Base-by-base conservation (phyloP, 1,140 invertebrate species). In the Melipona quadrifasciata region DNA sequence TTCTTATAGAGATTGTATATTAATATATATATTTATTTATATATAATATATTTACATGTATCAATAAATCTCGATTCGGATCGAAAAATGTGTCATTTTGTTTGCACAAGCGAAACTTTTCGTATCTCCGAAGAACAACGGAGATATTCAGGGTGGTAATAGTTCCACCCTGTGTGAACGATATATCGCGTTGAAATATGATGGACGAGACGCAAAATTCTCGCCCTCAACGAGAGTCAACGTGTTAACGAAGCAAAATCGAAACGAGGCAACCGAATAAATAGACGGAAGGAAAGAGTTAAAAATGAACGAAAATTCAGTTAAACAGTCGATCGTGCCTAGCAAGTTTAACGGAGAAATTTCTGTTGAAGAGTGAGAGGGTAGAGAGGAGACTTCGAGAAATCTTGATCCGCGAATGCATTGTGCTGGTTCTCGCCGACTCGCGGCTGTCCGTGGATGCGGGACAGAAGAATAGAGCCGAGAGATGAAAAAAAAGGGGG, bases 401-500 rank as follows among this genome's bases (percentile, higher is more conserved):
- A 58, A 80, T 58, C 67, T 71, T 34, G 78, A 80, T 39, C 21
- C 64, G 47, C n/a, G 51, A 12, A 24, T 2, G 64, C 21, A 79
- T 79, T 67, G 64, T 67, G 51, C 47, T 17, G 21, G 34, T 21
- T 53, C 16, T 47, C 39, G 72, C 19, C 19, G n/a, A 34, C 34
- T 64, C 27, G 24, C 10, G 14, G 16, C 68, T 39, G 61, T 67
- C n/a, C 19, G 64, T 61, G 31, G 61, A 58, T 78, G 73, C 31
- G 27, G n/a, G 39, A 47, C 55, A 24, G 80, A 74, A 72, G 80
- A 81, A 81, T 81, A n/a, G 39, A 34, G n/a, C 27, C n/a, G 53
- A 58, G 86, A 76, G 71, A 88, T 87, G 84, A 31, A 65, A 31
- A 65, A 65, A 24, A 73, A 78, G 86, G 55, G 55, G 65, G 58